Evolutionary conservation across 2,797 vertebrate genomes (phyloP).

Genomic region (Carapus acus): DNA sequence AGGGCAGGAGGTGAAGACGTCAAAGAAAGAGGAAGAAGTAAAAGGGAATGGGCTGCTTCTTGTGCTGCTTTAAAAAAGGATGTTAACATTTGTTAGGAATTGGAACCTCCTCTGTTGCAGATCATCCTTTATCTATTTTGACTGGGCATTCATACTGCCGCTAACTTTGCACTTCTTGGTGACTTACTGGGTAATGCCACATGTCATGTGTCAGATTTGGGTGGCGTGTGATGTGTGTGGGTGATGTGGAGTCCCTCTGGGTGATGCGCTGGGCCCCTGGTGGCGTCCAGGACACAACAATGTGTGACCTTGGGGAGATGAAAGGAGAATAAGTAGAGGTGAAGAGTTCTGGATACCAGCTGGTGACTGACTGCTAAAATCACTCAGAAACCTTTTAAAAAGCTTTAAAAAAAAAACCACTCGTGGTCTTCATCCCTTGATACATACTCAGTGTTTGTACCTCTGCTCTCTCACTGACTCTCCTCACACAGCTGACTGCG

Average conservation of each 20-base stretch:
- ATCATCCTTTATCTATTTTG: no score
- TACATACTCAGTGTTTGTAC: neutral
- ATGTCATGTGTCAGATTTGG: no score
- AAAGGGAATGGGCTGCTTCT: neutral
- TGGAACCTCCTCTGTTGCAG: no score
- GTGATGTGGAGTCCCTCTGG: no score
- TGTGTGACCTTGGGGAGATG: neutral
- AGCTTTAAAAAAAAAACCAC: no score
- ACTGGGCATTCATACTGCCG: no score
- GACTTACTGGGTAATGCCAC: no score
- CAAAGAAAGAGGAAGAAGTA: neutral
- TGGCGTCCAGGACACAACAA: neutral
- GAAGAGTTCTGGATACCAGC: conserved; percentile 1
- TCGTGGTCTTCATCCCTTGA: neutral
- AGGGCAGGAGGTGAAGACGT: neutral
- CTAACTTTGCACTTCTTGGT: no score
- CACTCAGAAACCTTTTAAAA: neutral
- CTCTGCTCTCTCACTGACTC: neutral
- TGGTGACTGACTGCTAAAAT: neutral
- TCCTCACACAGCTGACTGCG: neutral
- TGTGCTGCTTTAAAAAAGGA: no score
- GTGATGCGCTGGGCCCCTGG: neutral
- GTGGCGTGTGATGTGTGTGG: no score
- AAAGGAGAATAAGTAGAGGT: neutral
- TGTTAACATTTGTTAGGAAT: no score